A percentile compares a stretch with the other conserved stretches of the same genome.
phyloP scores from a whole-genome alignment of 2,888 invertebrate genomes.

The Eugnorisma glareosa region DNA sequence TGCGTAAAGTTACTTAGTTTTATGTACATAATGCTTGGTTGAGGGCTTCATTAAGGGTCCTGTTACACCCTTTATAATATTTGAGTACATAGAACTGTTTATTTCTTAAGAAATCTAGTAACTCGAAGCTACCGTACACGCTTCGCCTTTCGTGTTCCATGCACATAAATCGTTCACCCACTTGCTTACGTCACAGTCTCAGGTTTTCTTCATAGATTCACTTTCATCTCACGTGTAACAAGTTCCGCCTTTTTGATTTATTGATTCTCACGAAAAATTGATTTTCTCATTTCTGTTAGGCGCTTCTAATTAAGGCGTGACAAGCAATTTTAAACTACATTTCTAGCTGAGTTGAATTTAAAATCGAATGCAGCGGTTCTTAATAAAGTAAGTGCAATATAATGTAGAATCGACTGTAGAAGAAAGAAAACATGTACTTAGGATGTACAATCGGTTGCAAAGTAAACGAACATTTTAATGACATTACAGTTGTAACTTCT shows the following conservation, averaged over 20 bases:
- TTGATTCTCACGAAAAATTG: slow-evolving; percentile 44
- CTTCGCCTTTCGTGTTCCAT: slow-evolving; percentile 6
- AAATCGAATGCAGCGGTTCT: not conserved
- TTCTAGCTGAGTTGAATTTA: fast-evolving
- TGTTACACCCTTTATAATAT: too few relatives aligned
- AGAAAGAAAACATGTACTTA: slow-evolving; percentile 2
- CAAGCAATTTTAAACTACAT: slow-evolving; percentile 11
- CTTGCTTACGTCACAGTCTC: slow-evolving; percentile 16
- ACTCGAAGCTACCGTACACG: not conserved
- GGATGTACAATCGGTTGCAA: slow-evolving; percentile 15
- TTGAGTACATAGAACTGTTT: too few relatives aligned
- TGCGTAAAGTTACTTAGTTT: too few relatives aligned
- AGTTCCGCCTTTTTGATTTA: slow-evolving; percentile 46
- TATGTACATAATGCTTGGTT: too few relatives aligned
- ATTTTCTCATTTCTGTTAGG: slow-evolving; percentile 16
- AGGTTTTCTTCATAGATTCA: slow-evolving; percentile 30
- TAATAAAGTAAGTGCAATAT: slow-evolving; percentile 31
- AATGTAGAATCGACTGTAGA: slow-evolving; percentile 6
- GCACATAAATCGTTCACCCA: not conserved
- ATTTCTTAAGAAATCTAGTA: too few relatives aligned
- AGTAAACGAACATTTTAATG: not conserved
- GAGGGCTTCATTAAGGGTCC: too few relatives aligned
- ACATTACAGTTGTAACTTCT: slow-evolving; percentile 1
- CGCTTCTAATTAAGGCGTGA: not conserved
- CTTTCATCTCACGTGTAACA: slow-evolving; percentile 47